These are phyloP conservation scores for Halcyon senegalensis DNA, from an alignment of 2,113 vertebrate species.

Conservation along the genomic window DNA sequence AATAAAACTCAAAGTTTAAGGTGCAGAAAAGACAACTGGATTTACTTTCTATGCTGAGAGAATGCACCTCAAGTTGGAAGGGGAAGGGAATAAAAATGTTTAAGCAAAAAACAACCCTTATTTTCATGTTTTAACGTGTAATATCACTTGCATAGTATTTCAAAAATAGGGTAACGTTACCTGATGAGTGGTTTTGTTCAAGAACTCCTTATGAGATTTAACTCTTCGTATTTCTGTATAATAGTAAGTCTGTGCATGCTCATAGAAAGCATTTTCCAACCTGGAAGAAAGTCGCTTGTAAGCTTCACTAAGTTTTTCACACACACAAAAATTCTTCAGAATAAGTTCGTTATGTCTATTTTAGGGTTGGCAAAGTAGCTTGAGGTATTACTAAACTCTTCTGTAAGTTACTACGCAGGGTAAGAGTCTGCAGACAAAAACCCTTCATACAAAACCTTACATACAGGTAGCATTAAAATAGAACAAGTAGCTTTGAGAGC, in stretches of 20 bases:
- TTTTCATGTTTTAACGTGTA: not conserved
- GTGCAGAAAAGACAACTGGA: not conserved
- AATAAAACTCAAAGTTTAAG: not conserved
- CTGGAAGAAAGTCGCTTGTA: slow-evolving; percentile 69
- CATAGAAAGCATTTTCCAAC: slow-evolving; percentile 98
- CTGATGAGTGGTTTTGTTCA: slow-evolving; percentile 99
- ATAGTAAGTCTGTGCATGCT: slow-evolving; percentile 97
- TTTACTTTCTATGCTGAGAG: not conserved
- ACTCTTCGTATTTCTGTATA: slow-evolving; percentile 95
- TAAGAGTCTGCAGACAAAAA: not conserved
- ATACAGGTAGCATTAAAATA: not conserved
- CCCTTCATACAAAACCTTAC: not conserved
- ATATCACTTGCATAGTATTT: not conserved
- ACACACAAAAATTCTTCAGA: not conserved
- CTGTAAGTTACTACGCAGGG: not conserved
- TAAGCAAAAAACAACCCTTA: not conserved
- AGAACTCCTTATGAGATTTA: slow-evolving; percentile 97
- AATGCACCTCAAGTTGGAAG: not conserved
- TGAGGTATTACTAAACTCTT: not conserved
- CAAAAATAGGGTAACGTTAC: slow-evolving; percentile 65
- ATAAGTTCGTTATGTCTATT: not conserved
- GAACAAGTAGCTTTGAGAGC: not conserved
- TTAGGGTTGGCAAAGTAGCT: not conserved
- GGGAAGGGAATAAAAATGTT: accelerated
- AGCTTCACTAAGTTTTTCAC: not conserved